These are phyloP conservation scores for Trachymyrmex septentrionalis DNA, from an alignment of 1,140 invertebrate species.

Conservation along the genomic window DNA sequence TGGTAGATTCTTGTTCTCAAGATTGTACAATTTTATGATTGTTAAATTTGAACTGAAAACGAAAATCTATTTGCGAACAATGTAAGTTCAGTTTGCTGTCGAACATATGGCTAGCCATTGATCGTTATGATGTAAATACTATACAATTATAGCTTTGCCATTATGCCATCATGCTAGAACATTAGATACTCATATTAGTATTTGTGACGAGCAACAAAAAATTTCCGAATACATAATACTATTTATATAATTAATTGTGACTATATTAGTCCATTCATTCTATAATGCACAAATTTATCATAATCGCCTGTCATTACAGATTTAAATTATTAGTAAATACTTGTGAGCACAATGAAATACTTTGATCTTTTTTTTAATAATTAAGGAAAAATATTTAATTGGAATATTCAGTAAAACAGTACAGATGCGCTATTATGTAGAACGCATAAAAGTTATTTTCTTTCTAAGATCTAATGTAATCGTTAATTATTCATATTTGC, in stretches of 20 bases:
- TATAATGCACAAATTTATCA: conserved; percentile 1
- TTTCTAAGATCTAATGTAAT: conserved; percentile 42
- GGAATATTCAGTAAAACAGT: background rate
- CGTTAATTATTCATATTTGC: conserved; percentile 55
- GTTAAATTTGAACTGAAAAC: conserved; percentile 53
- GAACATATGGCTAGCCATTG: conserved; percentile 31
- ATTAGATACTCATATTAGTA: conserved; percentile 1
- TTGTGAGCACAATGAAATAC: conserved; percentile 19
- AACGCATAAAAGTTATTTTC: conserved; percentile 10
- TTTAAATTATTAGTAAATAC: conserved; percentile 3
- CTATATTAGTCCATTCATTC: conserved; percentile 26
- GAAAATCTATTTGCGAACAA: conserved; percentile 47
- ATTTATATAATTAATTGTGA: conserved; percentile 16
- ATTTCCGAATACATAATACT: conserved; percentile 12
- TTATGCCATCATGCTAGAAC: conserved; percentile 48
- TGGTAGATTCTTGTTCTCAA: conserved; percentile 52
- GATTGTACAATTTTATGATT: conserved; percentile 61
- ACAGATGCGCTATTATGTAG: conserved; percentile 6
- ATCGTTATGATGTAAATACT: conserved; percentile 36
- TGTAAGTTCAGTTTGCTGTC: conserved; percentile 41
- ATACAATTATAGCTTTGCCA: conserved; percentile 44
- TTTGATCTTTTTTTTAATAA: conserved; percentile 25
- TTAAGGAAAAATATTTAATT: conserved; percentile 1
- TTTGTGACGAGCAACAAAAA: background rate
- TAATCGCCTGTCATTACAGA: conserved; percentile 15